A percentile compares a stretch with the other conserved stretches of the same genome.
These are phyloP conservation scores for Tanytarsus gracilentus DNA, from an alignment of 2,888 invertebrate species.

Conservation along the genomic window DNA sequence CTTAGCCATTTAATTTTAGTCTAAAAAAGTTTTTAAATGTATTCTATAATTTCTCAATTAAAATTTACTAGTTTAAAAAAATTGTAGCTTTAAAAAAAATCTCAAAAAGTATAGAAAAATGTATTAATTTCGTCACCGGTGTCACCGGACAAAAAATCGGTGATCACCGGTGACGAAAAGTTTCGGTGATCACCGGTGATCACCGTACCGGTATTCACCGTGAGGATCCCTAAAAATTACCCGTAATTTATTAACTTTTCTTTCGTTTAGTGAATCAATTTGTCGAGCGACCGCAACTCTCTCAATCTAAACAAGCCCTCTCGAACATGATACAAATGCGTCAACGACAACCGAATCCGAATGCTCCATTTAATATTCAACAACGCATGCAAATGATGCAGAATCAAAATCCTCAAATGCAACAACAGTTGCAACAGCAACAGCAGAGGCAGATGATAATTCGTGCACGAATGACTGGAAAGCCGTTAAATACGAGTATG, in stretches of 20 bases:
- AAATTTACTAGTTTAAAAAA: too few relatives aligned
- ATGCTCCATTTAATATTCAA: slow-evolving; percentile 36
- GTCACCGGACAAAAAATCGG: too few relatives aligned
- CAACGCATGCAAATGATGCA: slow-evolving; percentile 39
- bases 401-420: slow-evolving; percentile 37
- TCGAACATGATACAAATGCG: slow-evolving; percentile 76
- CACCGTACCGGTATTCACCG: too few relatives aligned
- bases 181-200: too few relatives aligned
- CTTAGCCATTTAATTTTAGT: too few relatives aligned
- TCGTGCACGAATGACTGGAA: slow-evolving; percentile 26
- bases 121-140: too few relatives aligned
- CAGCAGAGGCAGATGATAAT: slow-evolving; percentile 38
- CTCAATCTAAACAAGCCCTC: slow-evolving; percentile 75
- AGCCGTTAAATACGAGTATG: slow-evolving; percentile 32
- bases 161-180: too few relatives aligned
- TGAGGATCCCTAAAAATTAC: not conserved
- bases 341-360: slow-evolving; percentile 43
- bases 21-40: too few relatives aligned
- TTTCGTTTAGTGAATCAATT: slow-evolving; percentile 40
- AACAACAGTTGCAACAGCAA: slow-evolving; percentile 39
- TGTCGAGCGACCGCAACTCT: slow-evolving; percentile 44
- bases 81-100: too few relatives aligned
- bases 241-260: not conserved
- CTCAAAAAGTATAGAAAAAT: too few relatives aligned
- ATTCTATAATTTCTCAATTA: too few relatives aligned